Evolutionary conservation across 2,888 invertebrate genomes (phyloP).

Genomic region (Drosophila hamatofila): DNA sequence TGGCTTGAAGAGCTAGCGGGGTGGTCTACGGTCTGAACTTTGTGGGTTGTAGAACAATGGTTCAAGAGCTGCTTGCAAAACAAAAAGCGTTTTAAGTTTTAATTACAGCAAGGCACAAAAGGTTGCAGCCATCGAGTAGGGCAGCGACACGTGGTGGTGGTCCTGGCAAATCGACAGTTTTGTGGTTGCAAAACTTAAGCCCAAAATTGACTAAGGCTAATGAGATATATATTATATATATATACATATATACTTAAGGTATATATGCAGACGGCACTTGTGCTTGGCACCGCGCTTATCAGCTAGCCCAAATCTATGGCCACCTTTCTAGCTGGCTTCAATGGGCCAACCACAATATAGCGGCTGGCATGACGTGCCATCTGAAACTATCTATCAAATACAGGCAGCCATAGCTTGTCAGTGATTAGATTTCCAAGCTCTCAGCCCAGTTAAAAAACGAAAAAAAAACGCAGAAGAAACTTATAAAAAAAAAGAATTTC

Average conservation of each 20-base stretch:
- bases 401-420: conserved; percentile 72
- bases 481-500: conserved; percentile 66
- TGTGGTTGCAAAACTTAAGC: conserved; percentile 14
- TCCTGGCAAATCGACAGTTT: conserved; percentile 47
- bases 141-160: conserved; percentile 56
- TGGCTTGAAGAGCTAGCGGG: conserved; percentile 1
- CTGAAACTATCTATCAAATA: conserved; percentile 79
- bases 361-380: conserved; percentile 59
- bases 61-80: conserved; percentile 80
- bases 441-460: conserved; percentile 32
- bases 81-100: conserved; percentile 81
- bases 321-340: conserved; percentile 35
- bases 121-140: conserved; percentile 43
- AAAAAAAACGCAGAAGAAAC: conserved; percentile 22
- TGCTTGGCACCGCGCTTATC: conserved; percentile 59
- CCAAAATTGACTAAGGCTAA: conserved; percentile 39
- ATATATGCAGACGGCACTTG: conserved; percentile 32
- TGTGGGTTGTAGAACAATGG: conserved; percentile 74
- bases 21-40: conserved; percentile 69
- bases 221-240: conserved; percentile 23
- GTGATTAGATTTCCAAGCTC: conserved; percentile 75
- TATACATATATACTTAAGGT: not conserved
- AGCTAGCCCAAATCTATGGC: conserved; percentile 53
- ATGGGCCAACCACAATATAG: conserved; percentile 36
- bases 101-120: conserved; percentile 73